A percentile compares a stretch with the other conserved stretches of the same genome.
Conservation (phyloP, 2,888 invertebrate genomes). For the Hirtodrosophila alboralis region DNA sequence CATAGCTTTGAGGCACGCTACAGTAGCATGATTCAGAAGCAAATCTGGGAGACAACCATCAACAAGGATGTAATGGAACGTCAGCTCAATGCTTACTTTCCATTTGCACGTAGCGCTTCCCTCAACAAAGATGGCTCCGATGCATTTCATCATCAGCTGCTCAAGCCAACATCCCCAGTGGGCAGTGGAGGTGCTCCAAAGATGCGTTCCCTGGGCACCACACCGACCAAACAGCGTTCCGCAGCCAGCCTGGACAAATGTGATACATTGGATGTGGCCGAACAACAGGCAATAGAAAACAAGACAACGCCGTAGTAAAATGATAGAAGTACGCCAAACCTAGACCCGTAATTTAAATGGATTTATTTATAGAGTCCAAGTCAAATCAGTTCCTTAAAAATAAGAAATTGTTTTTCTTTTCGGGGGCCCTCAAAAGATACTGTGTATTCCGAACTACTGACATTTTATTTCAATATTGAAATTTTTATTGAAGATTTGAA, state of each 20-base stretch:
- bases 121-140: conserved; percentile 46
- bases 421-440: too few relatives aligned
- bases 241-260: conserved; percentile 47
- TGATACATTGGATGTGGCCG: conserved; percentile 60
- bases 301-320: conserved; percentile 10
- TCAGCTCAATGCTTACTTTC: conserved; percentile 90
- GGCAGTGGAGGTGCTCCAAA: not conserved
- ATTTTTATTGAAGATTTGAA: too few relatives aligned
- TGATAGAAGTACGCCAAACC: too few relatives aligned
- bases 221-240: conserved; percentile 53
- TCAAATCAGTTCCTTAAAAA: too few relatives aligned
- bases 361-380: too few relatives aligned
- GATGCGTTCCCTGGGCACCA: conserved; percentile 58
- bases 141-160: conserved; percentile 34
- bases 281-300: conserved; percentile 17
- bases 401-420: too few relatives aligned
- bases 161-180: conserved; percentile 19
- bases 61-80: conserved; percentile 85
- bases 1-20: conserved; percentile 83
- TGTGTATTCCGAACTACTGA: too few relatives aligned
- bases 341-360: too few relatives aligned
- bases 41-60: conserved; percentile 83
- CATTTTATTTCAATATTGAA: too few relatives aligned
- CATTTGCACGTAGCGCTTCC: conserved; percentile 81
- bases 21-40: conserved; percentile 82